Base-by-base conservation (phyloP, 2,113 vertebrate species). In the Ageneiosus marmoratus region DNA sequence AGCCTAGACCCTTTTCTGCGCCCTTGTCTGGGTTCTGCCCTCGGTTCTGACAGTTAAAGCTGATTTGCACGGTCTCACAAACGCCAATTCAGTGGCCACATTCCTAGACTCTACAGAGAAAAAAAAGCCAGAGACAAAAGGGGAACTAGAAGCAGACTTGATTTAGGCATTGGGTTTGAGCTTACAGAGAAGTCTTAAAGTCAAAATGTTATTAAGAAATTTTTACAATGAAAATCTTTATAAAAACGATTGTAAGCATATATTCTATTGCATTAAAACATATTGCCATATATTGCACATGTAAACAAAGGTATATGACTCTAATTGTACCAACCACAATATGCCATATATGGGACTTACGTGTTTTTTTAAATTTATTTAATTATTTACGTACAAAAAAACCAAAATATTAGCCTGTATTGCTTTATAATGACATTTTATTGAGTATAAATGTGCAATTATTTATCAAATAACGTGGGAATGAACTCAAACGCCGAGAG, bases 11-110 rank as follows among this genome's bases (percentile, higher is more conserved):
- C 89, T 79, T 86, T 88, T 93, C 89, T 87, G 74, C 81, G 88
- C 89, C 89, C 91, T 92, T 90, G 93, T 93, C 93, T 94, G 91
- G 91, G 90, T 89, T 91, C 92, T 84, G 89, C 89, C 89, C 92
- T 92, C 89, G 90, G 90, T 90, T 88, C 89, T 90, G 92, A 93
- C 93, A 92, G 91, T 93, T 91, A 93, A 93, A 93, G 92, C 93
- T 93, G 94, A 94, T 95, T 95, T 94, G 90, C 94, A 95, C 93
- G 94, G 90, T 93, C 88, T 90, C 88, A 92, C 88, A 86, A 80
- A 89, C 87, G 86, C 58, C 85, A 84, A 90, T 86, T 87, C 90
- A 86, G 79, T 74, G 88, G 85, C 90, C 93, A 90, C 92, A 94
- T 95, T 95, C 94, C 94, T 92, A 90, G 93, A 93, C 94, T 93